phyloP scores from a whole-genome alignment of 1,140 invertebrate genomes.

The Brachionus plicatilis region DNA sequence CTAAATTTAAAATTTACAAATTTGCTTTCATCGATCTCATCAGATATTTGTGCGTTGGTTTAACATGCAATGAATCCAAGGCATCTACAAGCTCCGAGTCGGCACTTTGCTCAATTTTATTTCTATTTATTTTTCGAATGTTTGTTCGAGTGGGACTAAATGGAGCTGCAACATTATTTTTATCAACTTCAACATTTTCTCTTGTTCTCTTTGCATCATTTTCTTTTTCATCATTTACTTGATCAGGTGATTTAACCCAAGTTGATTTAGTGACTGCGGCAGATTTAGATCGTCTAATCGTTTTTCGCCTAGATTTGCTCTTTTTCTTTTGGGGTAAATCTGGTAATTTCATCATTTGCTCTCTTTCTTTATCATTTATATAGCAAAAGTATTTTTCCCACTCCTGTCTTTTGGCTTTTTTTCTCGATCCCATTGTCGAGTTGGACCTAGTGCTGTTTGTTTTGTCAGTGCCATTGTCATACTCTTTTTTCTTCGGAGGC shows the following conservation, averaged over 20 bases:
- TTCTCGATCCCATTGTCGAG: not conserved
- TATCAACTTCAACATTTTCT: not conserved
- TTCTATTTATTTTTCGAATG: not conserved
- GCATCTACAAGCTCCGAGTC: not conserved
- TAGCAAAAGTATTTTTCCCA: conserved; percentile 33
- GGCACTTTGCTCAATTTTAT: not conserved
- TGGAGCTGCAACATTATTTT: not conserved
- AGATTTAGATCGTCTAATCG: not conserved
- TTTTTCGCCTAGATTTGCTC: not conserved
- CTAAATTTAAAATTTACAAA: not conserved
- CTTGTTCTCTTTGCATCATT: not conserved
- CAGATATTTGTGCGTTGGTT: not conserved
- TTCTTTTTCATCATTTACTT: not conserved
- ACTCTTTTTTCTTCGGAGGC: not conserved
- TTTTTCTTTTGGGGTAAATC: not conserved
- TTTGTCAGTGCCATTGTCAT: not conserved
- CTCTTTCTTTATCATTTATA: conserved; percentile 2
- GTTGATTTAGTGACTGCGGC: not conserved
- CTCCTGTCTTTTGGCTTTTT: not conserved
- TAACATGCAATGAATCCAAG: not conserved
- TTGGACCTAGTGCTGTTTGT: not conserved
- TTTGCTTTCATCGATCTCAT: conserved; percentile 24
- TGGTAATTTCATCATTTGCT: conserved; percentile 2
- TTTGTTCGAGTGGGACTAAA: not conserved
- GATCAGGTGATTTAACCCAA: not conserved